Conservation (phyloP, 2,797 vertebrate genomes). For the Pangasius krempfi region DNA sequence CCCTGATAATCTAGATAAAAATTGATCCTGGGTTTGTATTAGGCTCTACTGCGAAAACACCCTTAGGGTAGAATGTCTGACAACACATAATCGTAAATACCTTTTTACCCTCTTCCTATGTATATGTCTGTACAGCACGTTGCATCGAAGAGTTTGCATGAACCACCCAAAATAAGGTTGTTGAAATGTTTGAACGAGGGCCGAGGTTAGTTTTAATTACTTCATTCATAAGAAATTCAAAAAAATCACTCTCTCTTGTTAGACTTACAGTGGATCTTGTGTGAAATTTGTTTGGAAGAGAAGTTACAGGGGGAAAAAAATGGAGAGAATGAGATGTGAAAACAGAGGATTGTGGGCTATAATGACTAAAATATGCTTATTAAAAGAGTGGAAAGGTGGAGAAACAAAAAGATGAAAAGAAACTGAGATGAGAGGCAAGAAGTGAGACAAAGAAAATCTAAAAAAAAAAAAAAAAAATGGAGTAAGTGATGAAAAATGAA, state of each 20-base stretch:
- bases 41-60: neutral
- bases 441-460: neutral
- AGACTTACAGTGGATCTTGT: neutral
- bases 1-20: neutral
- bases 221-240: neutral
- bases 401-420: neutral
- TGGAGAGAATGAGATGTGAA: neutral
- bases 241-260: neutral
- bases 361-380: neutral
- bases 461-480: neutral
- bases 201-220: neutral
- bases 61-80: neutral
- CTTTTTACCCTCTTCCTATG: neutral
- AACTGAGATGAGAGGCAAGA: neutral
- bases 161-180: neutral
- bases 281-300: no score
- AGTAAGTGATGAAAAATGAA: neutral
- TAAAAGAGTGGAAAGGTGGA: neutral
- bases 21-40: neutral
- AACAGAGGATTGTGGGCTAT: neutral
- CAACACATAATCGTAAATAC: neutral
- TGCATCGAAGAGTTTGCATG: neutral
- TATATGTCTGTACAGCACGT: no score
- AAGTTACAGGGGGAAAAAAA: neutral
- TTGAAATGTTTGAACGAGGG: neutral